Evolutionary conservation across 2,113 vertebrate species (phyloP).

Genomic region (Trinectes maculatus): DNA sequence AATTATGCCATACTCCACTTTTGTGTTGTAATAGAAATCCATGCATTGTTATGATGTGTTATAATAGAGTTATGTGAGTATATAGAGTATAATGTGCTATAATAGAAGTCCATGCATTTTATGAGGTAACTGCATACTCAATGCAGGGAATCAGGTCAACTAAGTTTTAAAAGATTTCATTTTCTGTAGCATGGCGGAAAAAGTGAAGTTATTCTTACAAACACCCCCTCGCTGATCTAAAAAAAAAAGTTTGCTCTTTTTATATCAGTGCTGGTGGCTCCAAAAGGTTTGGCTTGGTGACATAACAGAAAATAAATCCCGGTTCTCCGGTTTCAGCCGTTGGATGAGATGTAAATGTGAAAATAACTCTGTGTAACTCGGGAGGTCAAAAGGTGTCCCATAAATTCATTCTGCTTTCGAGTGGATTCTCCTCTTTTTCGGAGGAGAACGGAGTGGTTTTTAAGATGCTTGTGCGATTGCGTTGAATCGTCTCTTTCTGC

Average conservation of each 20-base stretch:
- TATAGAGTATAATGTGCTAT: too few relatives aligned
- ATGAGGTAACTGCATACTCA: neutral
- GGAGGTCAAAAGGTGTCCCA: conserved; percentile 1
- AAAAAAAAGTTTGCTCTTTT: too few relatives aligned
- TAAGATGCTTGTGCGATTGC: conserved; percentile 1
- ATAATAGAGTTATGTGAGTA: too few relatives aligned
- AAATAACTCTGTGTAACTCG: neutral
- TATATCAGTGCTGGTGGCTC: neutral
- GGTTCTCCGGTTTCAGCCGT: conserved; percentile 25
- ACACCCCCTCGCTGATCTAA: neutral
- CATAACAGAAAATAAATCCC: conserved; percentile 27
- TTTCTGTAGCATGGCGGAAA: conserved; percentile 10
- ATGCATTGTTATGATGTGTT: too few relatives aligned
- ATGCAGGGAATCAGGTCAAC: neutral
- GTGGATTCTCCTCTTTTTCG: neutral
- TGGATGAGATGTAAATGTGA: neutral
- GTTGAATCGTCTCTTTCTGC: conserved; percentile 36
- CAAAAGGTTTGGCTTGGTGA: neutral
- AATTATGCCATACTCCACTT: too few relatives aligned
- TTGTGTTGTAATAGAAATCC: too few relatives aligned
- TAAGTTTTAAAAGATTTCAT: neutral
- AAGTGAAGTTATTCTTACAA: too few relatives aligned
- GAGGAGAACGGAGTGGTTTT: neutral
- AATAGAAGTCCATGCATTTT: neutral
- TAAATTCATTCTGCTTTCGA: neutral